Conservation (phyloP, 2,113 vertebrate genomes). For the Origma solitaria region DNA sequence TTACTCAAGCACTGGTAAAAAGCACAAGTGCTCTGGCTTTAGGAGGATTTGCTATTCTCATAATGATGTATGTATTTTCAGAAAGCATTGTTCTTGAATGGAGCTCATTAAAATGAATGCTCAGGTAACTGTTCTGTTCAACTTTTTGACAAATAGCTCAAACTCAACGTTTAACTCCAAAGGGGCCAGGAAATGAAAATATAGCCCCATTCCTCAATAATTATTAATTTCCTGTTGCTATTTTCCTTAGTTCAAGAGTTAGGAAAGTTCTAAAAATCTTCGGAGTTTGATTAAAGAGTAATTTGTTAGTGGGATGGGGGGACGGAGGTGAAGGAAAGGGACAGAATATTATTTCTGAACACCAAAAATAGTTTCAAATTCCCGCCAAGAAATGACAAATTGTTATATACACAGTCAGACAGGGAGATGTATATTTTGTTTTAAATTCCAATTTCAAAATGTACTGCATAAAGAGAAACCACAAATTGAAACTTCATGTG, state of each 20-base stretch:
- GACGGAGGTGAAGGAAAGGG: neutral
- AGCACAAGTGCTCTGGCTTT: neutral
- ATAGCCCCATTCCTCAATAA: conserved; percentile 33
- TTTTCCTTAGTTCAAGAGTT: conserved; percentile 37
- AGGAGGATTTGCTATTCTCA: neutral
- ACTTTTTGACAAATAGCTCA: neutral
- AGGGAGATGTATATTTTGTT: conserved; percentile 54
- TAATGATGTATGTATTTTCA: neutral
- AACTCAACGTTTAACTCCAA: neutral
- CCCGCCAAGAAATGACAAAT: conserved; percentile 53
- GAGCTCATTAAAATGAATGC: neutral
- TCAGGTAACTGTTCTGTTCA: neutral
- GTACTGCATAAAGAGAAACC: conserved; percentile 27
- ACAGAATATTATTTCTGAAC: conserved; percentile 16
- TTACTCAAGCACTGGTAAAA: neutral
- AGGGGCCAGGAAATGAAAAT: conserved; percentile 45
- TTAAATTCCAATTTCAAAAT: conserved; percentile 56
- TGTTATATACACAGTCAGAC: conserved; percentile 11
- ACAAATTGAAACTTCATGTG: conserved; percentile 63
- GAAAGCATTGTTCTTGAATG: neutral
- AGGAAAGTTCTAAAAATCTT: conserved; percentile 20
- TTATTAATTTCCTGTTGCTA: conserved; percentile 57
- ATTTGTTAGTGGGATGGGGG: neutral
- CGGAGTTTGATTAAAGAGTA: conserved; percentile 34
- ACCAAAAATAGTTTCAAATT: conserved; percentile 58